phyloP scores from a whole-genome alignment of 2,888 invertebrate genomes.

The Ptilodon capucinus region DNA sequence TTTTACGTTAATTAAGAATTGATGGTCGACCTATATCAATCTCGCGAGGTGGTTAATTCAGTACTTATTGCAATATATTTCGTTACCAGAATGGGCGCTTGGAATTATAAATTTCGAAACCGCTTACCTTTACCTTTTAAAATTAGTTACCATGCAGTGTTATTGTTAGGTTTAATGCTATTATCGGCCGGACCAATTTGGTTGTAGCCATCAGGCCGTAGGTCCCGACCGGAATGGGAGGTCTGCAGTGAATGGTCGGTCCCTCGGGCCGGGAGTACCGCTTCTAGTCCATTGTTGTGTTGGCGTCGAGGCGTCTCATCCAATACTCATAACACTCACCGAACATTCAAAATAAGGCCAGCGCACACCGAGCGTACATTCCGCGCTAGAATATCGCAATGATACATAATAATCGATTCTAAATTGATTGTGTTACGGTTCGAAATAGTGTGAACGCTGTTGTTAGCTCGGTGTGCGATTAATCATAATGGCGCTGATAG shows the following conservation, averaged over 20 bases:
- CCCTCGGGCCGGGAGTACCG: constrained; percentile 6
- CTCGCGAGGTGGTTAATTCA: not conserved
- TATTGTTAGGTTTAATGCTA: constrained; percentile 1
- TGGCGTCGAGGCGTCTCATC: constrained; percentile 35
- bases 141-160: constrained; percentile 11
- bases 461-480: too few species aligned
- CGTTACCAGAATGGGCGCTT: not conserved
- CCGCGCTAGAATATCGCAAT: too few species aligned
- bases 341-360: too few species aligned
- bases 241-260: not conserved
- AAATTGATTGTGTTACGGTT: not conserved
- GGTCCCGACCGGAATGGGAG: not conserved
- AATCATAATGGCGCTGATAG: too few species aligned
- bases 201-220: not conserved
- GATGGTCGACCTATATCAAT: too few species aligned
- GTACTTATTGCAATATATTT: not conserved
- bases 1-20: too few species aligned
- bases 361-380: too few species aligned
- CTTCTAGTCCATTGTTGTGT: constrained; percentile 65
- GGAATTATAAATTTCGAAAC: not conserved
- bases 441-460: too few species aligned
- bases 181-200: not conserved
- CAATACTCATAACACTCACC: constrained; percentile 49
- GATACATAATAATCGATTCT: too few species aligned
- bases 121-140: not conserved